Evolutionary conservation across 2,888 invertebrate genomes (phyloP).

Genomic region (Chamaedrilus cognettii): DNA sequence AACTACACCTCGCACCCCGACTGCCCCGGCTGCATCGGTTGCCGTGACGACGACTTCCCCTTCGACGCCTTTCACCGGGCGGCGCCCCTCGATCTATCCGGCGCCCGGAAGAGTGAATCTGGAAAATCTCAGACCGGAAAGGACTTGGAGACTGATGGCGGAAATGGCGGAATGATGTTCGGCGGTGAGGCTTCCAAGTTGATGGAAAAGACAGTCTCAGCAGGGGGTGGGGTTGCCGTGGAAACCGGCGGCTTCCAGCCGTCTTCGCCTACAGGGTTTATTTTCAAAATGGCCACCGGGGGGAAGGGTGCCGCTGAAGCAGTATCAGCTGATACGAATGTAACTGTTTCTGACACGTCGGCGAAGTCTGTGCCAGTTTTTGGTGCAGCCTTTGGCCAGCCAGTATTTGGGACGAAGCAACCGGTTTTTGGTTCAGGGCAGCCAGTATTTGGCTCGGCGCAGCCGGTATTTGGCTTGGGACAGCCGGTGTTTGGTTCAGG

Average conservation of each 20-base stretch:
- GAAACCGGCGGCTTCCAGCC: neutral
- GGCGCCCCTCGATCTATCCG: neutral
- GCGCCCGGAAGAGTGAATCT: neutral
- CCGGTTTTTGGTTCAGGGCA: neutral
- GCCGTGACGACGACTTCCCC: conserved; percentile 40
- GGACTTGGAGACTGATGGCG: neutral
- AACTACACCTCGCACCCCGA: conserved; percentile 46
- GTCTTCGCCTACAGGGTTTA: no score
- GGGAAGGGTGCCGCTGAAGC: neutral
- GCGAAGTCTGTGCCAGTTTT: neutral
- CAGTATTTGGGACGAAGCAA: neutral
- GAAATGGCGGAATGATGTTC: neutral
- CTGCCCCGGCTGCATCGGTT: conserved; percentile 56
- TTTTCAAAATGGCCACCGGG: no score
- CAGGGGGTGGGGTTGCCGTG: neutral
- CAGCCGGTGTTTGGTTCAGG: no score
- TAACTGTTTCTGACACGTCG: neutral
- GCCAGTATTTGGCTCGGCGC: neutral
- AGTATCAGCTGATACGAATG: neutral
- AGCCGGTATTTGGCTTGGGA: no score
- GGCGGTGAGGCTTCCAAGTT: neutral
- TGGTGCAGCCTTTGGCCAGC: neutral
- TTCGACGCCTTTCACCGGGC: neutral
- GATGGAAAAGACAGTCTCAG: neutral
- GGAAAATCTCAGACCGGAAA: neutral